Evolutionary conservation across 2,113 vertebrate genomes (phyloP).

Genomic region (Campylomormyrus numenius): DNA sequence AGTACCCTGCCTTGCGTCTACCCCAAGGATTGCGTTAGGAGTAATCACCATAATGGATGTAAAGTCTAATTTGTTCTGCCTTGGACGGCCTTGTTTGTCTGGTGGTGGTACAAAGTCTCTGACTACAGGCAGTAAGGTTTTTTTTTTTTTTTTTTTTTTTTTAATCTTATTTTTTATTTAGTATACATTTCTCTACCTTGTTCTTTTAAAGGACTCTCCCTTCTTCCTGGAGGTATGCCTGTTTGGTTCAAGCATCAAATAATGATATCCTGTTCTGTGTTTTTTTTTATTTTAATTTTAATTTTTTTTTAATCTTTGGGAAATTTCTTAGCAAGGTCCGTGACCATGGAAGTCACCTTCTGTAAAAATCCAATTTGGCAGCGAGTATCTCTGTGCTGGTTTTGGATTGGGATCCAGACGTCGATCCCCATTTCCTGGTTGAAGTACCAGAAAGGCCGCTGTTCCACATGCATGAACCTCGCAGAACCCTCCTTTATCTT

Average conservation of each 20-base stretch:
- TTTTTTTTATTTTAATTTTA: not conserved
- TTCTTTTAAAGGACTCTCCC: not conserved
- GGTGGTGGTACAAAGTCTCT: not conserved
- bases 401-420: not conserved
- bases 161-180: not conserved
- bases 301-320: not conserved
- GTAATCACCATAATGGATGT: not conserved
- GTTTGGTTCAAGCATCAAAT: not conserved
- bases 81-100: not conserved
- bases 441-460: not conserved
- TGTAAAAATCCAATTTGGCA: not conserved
- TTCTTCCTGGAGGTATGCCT: not conserved
- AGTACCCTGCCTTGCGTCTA: not conserved
- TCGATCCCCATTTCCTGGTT: not conserved
- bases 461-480: not conserved
- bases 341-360: not conserved
- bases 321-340: not conserved
- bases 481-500: not conserved
- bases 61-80: not conserved
- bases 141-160: too few relatives aligned
- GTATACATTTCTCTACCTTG: not conserved
- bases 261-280: not conserved
- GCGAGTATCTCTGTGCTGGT: not conserved
- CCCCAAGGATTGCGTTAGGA: not conserved
- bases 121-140: not conserved